Evolutionary conservation across 2,797 vertebrate species (phyloP), one percentile per base, ranked within the genome.

Genomic region (Chiroxiphia lanceolata): DNA sequence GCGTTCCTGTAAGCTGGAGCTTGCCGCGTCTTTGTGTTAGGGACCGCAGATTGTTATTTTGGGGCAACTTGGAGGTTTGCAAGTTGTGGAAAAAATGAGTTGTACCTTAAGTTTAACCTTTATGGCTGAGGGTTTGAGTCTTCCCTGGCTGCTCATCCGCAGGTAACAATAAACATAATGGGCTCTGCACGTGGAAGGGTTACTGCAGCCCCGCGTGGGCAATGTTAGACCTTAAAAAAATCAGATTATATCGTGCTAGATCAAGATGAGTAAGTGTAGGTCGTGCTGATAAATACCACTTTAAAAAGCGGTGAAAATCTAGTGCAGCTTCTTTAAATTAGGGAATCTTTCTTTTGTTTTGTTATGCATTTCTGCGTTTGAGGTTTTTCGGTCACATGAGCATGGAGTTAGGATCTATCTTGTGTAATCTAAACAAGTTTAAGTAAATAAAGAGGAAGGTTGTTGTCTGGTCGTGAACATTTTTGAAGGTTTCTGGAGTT

Each of bases 21-120:
- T 83, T 0, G 0, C 5, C 0, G 12, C 0, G 0, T 23, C 79
- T 47, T 34, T 19, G 29, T 0, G 0, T 42, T 57, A 15, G 21
- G 14, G 54, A 63, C 27, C 0, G 0, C 21, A 13, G 47, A 5
- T 78, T 48, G 44, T 61, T 78, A 10, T 59, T 71, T 54, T 57
- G 40, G 40, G 33, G 34, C 33, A 56, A 65, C 51, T 36, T 90
- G 64, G 60, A 67, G 20, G 17, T 88, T 68, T 81, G 64, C 53
- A 59, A 95, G n/a, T 63, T 61, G 51, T 23, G 59, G 59, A 27
- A 67, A 94, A 95, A 93, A 80, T 31, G 40, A 91, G 56, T 63
- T 95, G 88, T 91, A 19, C 15, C 27, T 93, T 70, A 68, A 72
- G 59, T 94, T 74, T 70, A 89, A 74, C 69, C 69, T 83, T 93